Base-by-base conservation (phyloP, 2,888 invertebrate genomes). In the Taenaris catops region DNA sequence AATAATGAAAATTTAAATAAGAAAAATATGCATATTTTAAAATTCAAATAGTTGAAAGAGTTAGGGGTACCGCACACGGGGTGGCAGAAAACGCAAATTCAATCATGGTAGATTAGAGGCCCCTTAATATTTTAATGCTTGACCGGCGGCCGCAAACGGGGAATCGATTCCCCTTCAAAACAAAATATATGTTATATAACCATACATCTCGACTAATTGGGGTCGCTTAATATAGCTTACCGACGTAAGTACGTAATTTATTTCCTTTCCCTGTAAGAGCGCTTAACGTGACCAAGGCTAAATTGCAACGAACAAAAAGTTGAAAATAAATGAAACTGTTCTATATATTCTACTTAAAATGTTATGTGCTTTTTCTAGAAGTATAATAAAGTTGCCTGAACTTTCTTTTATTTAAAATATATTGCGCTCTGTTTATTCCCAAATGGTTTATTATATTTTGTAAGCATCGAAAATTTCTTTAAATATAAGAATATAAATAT, bases 201-300 rank as follows among this genome's bases (percentile, higher is more conserved):
- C 63, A 68, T 81, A 79, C 74, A 73, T 74, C 63, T 72, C 62
- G 64, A 69, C 80, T 86, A 86, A 84, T 86, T 86, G 84, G 83
- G 84, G 84, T 79, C 81, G 78, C 74, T 76, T 84, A 78, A 80
- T 84, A 81, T 78, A 80, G 84, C 84, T 83, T 81, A 81, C 74
- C 71, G 73, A 72, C 70, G 78, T 84, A 84, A 84, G 84, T 81
- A 71, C 64, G 74, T 83, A 72, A 84, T 84, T 83, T 84, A 84
- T 84, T 71, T 74, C 72, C 64, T 65, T 68, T 64, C 57, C 65
- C 43, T 53, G 63, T 55, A 63, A 67, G 67, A 73, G 63, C 49
- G 49, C 40, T 35, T 44, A 44, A 38, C 42, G 34, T 38, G 41
- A 38, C 44, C 39, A 39, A 39, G 27, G 42, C 38, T 44, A 41